Conservation (phyloP, 2,797 vertebrate species). For the Clarias platycephalus region DNA sequence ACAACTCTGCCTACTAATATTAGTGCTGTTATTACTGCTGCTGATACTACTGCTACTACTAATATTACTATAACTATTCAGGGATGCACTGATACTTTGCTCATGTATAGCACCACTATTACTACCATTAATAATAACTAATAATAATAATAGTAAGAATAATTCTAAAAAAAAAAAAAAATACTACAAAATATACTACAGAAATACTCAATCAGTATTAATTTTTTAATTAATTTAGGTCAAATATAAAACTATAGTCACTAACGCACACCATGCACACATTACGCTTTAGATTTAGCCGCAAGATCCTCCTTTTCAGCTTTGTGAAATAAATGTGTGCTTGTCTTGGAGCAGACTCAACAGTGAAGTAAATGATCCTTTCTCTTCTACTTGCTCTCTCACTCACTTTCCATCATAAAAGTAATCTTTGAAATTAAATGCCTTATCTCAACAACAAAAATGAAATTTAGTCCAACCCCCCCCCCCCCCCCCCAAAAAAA, state of each 20-base stretch:
- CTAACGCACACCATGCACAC: not conserved
- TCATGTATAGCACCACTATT: not conserved
- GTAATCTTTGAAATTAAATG: conserved; percentile 68
- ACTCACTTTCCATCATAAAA: conserved; percentile 57
- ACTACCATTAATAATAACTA: not conserved
- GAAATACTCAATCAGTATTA: not conserved
- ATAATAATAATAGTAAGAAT: not conserved
- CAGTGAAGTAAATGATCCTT: conserved; percentile 44
- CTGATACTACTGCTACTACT: not conserved
- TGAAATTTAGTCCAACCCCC: conserved; percentile 64
- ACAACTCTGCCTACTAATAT: not conserved
- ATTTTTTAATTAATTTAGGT: not conserved
- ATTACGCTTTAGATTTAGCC: not conserved
- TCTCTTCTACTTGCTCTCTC: not conserved
- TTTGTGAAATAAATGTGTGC: not conserved
- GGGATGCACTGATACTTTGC: too few species aligned
- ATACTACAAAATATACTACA: not conserved
- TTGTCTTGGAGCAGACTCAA: not conserved
- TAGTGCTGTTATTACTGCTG: not conserved
- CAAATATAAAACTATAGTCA: not conserved
- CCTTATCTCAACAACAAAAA: conserved; percentile 67
- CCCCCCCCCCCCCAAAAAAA: not conserved
- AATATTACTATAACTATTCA: not conserved
- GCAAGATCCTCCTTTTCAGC: not conserved
- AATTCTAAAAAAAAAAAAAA: not conserved